Evolutionary conservation across 2,888 invertebrate genomes (phyloP).

Genomic region (Adelognathus sp.): DNA sequence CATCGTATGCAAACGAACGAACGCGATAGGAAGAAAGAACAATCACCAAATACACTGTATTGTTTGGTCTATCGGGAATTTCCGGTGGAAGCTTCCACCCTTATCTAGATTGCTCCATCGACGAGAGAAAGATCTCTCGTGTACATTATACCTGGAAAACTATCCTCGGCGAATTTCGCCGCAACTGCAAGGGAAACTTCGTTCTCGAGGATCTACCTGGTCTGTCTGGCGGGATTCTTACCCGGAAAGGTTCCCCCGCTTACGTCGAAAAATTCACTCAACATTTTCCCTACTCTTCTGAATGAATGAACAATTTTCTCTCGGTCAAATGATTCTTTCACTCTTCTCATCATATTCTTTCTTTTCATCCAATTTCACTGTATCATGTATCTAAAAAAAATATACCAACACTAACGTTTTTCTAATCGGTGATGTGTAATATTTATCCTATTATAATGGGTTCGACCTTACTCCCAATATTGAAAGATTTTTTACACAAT

Average conservation of each 20-base stretch:
- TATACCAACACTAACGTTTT: too few species aligned
- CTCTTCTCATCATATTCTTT: neutral
- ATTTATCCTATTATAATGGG: too few species aligned
- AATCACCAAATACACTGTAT: neutral
- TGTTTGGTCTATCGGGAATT: neutral
- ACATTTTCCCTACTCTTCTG: neutral
- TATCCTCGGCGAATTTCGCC: neutral
- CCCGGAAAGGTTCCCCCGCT: constrained; percentile 27
- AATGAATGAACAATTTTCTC: constrained; percentile 33
- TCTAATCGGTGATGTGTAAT: too few species aligned
- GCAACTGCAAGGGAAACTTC: neutral
- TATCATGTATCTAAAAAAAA: neutral
- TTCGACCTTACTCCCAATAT: too few species aligned
- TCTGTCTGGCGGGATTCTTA: neutral
- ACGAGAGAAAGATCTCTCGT: neutral
- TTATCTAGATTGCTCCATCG: neutral
- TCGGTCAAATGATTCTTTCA: constrained; percentile 22
- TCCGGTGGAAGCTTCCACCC: neutral
- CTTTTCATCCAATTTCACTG: neutral
- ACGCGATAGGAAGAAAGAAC: neutral
- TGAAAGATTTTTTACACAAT: too few species aligned
- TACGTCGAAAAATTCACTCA: constrained; percentile 34
- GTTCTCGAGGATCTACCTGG: constrained; percentile 26
- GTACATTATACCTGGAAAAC: constrained; percentile 1
- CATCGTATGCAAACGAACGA: neutral